phyloP scores from a whole-genome alignment of 1,140 invertebrate genomes.

The Amyelois transitella region DNA sequence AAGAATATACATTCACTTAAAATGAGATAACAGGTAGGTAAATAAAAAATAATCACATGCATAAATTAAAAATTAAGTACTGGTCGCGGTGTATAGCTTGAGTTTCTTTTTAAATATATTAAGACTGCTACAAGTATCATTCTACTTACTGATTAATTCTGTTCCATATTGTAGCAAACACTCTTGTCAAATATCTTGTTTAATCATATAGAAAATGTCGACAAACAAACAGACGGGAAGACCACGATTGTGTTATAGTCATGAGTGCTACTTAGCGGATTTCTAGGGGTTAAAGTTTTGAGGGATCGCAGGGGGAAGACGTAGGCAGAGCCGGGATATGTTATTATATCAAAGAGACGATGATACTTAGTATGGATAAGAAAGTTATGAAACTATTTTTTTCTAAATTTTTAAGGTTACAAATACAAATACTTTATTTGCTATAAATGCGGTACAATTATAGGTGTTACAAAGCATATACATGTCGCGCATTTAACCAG shows the following conservation, averaged over 20 bases:
- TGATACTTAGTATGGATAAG: conserved; percentile 9
- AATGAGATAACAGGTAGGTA: too few relatives aligned
- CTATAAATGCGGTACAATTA: too few relatives aligned
- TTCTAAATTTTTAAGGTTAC: neutral
- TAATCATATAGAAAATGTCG: neutral
- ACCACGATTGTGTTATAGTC: conserved; percentile 5
- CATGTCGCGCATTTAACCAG: too few relatives aligned
- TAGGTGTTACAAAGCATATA: too few relatives aligned
- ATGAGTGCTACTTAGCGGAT: conserved; percentile 35
- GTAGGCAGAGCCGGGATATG: conserved; percentile 20
- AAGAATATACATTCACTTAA: too few relatives aligned
- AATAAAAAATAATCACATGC: too few relatives aligned
- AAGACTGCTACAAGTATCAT: too few relatives aligned
- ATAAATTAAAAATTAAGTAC: too few relatives aligned
- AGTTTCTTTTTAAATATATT: too few relatives aligned
- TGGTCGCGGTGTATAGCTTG: too few relatives aligned
- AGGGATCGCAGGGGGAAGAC: conserved; percentile 18
- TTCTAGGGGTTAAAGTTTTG: conserved; percentile 36
- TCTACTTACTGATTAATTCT: too few relatives aligned
- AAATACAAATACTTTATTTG: neutral
- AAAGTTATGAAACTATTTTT: conserved; percentile 13
- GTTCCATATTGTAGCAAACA: too few relatives aligned
- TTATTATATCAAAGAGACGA: conserved; percentile 19
- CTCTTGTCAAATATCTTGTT: neutral
- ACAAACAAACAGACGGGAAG: conserved; percentile 11